Evolutionary conservation across 2,113 vertebrate species (phyloP).

Genomic region (Anser cygnoides): DNA sequence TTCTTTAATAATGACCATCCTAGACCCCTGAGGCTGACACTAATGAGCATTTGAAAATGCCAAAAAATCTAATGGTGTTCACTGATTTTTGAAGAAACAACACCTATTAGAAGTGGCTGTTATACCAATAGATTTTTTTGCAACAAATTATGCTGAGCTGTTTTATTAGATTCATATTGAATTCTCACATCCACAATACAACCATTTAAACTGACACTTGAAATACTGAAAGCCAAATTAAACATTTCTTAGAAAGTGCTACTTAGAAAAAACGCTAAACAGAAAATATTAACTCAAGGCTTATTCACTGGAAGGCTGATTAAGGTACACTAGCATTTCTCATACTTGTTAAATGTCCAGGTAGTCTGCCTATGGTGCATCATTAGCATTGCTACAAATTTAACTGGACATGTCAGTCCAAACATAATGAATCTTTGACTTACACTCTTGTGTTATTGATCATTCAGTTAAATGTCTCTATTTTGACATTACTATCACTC

Average conservation of each 20-base stretch:
- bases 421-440: neutral
- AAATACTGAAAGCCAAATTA: conserved; percentile 46
- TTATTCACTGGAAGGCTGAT: neutral
- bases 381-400: neutral
- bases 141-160: conserved; percentile 17
- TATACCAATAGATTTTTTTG: neutral
- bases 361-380: neutral
- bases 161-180: neutral
- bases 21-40: conserved; percentile 68
- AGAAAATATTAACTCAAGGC: neutral
- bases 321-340: neutral
- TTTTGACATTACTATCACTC: neutral
- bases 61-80: conserved; percentile 41
- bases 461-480: neutral
- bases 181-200: conserved; percentile 20
- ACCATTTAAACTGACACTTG: conserved; percentile 9
- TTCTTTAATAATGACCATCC: conserved; percentile 73
- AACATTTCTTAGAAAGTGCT: conserved; percentile 27
- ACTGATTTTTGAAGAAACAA: conserved; percentile 54
- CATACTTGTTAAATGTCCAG: neutral
- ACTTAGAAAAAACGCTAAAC: neutral
- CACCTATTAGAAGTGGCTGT: conserved; percentile 46
- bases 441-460: neutral
- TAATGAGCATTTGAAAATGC: conserved; percentile 82
- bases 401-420: neutral